These are phyloP conservation scores for Ceratoteleas bidentatus DNA, from an alignment of 1,140 invertebrate genomes.

Conservation along the genomic window DNA sequence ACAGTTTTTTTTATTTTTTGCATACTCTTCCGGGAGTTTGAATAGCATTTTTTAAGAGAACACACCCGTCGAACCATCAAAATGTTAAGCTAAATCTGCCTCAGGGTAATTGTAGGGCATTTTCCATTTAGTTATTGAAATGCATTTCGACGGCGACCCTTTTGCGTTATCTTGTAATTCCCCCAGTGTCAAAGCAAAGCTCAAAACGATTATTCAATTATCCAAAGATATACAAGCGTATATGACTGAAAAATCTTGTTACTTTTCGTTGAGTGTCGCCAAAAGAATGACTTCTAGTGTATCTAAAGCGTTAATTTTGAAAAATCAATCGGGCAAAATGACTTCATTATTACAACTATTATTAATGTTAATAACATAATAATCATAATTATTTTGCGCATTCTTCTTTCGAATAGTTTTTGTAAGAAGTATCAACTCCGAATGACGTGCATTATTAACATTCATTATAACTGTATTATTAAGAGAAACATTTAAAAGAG, in stretches of 20 bases:
- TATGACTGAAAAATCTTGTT: too few relatives aligned
- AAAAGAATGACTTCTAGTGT: too few relatives aligned
- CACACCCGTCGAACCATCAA: conserved; percentile 10
- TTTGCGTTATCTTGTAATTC: conserved; percentile 37
- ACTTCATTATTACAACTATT: not conserved
- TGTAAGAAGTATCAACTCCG: conserved; percentile 27
- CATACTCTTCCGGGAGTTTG: conserved; percentile 36
- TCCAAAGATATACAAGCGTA: too few relatives aligned
- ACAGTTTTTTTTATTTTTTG: conserved; percentile 7
- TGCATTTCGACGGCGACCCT: conserved; percentile 49
- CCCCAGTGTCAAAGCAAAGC: conserved; percentile 26
- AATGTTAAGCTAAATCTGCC: conserved; percentile 39
- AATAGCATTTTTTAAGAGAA: conserved; percentile 48
- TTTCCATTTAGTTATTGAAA: conserved; percentile 54
- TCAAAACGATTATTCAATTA: conserved; percentile 9
- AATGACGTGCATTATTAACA: conserved; percentile 52
- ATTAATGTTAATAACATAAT: not conserved
- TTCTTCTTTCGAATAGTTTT: conserved; percentile 13
- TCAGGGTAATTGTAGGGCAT: conserved; percentile 60
- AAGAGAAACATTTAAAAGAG: conserved; percentile 38
- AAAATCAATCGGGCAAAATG: not conserved
- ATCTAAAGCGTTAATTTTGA: not conserved
- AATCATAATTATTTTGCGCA: not conserved
- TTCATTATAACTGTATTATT: conserved; percentile 42
- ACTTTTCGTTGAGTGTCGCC: too few relatives aligned